Evolutionary conservation across 2,797 vertebrate species (phyloP).

Genomic region (Novumbra hubbsi): DNA sequence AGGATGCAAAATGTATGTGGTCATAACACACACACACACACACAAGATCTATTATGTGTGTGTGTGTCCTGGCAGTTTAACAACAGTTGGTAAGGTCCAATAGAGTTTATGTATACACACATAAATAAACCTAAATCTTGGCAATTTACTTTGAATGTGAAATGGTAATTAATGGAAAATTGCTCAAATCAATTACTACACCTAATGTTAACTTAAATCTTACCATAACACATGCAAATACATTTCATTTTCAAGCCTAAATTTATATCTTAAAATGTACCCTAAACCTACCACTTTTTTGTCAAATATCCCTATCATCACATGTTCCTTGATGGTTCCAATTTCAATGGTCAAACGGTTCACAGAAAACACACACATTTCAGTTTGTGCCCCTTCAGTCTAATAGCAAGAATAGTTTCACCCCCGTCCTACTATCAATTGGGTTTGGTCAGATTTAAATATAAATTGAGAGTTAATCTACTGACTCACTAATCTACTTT

Average conservation of each 20-base stretch:
- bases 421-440: slow-evolving; percentile 26
- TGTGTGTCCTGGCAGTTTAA: slow-evolving; percentile 71
- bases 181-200: too few relatives aligned
- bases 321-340: too few relatives aligned
- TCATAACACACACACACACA: neutral
- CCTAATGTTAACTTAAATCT: too few relatives aligned
- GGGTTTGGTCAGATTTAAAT: slow-evolving; percentile 30
- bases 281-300: too few relatives aligned
- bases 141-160: too few relatives aligned
- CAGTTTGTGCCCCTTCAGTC: neutral
- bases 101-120: slow-evolving; percentile 38
- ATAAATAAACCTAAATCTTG: slow-evolving; percentile 13
- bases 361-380: neutral
- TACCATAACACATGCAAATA: too few relatives aligned
- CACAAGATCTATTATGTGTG: slow-evolving; percentile 44
- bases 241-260: too few relatives aligned
- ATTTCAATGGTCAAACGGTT: neutral
- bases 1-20: neutral
- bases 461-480: slow-evolving; percentile 21
- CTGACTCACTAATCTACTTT: slow-evolving; percentile 20
- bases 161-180: too few relatives aligned
- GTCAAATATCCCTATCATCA: too few relatives aligned
- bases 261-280: too few relatives aligned
- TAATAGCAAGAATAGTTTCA: slow-evolving; percentile 50
- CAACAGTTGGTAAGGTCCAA: slow-evolving; percentile 70